Conservation (phyloP, 2,888 invertebrate genomes). For the Lepidocyrtoides sp. region DNA sequence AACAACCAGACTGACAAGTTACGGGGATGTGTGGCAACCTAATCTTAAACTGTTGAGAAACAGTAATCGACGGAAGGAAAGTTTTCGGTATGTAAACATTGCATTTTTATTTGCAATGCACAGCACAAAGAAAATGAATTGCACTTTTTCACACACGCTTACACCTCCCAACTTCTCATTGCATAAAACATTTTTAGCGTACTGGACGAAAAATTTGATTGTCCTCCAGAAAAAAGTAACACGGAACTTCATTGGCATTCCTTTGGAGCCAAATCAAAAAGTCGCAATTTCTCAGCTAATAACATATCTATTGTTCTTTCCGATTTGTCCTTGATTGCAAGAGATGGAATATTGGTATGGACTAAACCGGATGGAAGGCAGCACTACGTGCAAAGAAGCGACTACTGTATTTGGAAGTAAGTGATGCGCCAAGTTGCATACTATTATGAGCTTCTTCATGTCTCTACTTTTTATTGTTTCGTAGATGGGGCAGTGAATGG, state of each 20-base stretch:
- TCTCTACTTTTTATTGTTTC: not conserved
- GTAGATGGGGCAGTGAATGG: not conserved
- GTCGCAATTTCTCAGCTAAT: not conserved
- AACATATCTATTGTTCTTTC: not conserved
- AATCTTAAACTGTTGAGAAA: no score
- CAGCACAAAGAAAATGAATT: no score
- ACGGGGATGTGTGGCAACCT: no score
- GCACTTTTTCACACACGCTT: not conserved
- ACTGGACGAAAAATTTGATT: not conserved
- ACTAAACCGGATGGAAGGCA: slow-evolving; percentile 8
- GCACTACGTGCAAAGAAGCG: not conserved
- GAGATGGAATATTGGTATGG: slow-evolving; percentile 49
- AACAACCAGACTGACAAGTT: no score
- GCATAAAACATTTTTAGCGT: not conserved
- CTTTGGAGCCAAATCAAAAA: not conserved
- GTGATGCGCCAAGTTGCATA: not conserved
- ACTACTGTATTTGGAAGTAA: slow-evolving; percentile 63
- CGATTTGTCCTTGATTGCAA: slow-evolving; percentile 32
- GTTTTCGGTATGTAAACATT: not conserved
- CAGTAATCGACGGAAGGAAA: no score
- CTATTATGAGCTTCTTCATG: not conserved
- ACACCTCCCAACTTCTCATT: not conserved
- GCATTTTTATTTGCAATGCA: no score
- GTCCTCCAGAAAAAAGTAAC: not conserved
- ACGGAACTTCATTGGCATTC: slow-evolving; percentile 55